These are phyloP conservation scores for Cataglyphis albicans DNA, from an alignment of 2,888 invertebrate species.

Conservation along the genomic window DNA sequence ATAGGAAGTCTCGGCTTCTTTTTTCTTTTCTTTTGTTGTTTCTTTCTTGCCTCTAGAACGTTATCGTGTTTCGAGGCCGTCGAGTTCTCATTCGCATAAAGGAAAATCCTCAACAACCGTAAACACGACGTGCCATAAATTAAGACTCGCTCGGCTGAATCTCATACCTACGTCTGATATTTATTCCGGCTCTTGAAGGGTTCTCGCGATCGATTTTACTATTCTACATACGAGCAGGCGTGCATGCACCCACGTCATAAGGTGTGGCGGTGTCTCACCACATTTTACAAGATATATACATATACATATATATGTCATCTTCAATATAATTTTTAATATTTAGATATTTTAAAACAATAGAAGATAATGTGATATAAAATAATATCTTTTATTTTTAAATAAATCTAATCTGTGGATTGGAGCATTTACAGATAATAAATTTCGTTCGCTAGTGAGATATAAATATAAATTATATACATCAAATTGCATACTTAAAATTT, in stretches of 20 bases:
- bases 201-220: slow-evolving; percentile 34
- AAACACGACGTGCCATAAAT: slow-evolving; percentile 60
- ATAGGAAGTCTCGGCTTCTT: slow-evolving; percentile 8
- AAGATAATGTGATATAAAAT: neutral
- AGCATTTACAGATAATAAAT: neutral
- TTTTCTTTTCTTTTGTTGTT: neutral
- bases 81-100: slow-evolving; percentile 38
- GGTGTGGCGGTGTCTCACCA: neutral
- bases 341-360: neutral
- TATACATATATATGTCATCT: neutral
- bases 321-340: slow-evolving; percentile 15
- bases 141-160: slow-evolving; percentile 37
- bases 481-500: neutral
- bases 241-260: neutral
- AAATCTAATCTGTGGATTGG: neutral
- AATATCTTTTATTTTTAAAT: neutral
- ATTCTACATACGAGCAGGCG: neutral
- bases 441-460: neutral
- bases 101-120: slow-evolving; percentile 33
- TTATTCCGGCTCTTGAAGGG: slow-evolving; percentile 31
- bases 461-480: neutral
- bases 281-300: neutral
- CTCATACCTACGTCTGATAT: slow-evolving; percentile 43
- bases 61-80: slow-evolving; percentile 41
- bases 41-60: slow-evolving; percentile 1